phyloP scores from a whole-genome alignment of 2,113 vertebrate species.

The Phocoena phocoena region DNA sequence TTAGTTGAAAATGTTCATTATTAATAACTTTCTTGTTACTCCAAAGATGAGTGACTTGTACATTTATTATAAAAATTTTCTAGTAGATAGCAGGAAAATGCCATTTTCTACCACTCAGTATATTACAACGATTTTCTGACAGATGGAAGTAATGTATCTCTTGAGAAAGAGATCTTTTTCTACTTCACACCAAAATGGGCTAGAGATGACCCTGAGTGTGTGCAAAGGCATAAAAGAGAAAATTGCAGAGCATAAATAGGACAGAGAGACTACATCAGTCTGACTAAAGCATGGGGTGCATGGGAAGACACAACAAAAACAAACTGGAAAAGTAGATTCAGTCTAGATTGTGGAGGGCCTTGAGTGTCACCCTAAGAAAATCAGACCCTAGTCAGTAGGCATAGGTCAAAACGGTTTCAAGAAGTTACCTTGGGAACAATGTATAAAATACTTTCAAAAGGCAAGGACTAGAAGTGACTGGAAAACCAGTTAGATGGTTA shows the following conservation, averaged over 20 bases:
- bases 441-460: conserved; percentile 14
- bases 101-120: neutral
- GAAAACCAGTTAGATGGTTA: neutral
- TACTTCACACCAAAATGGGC: conserved; percentile 3
- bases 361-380: neutral
- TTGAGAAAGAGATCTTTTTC: conserved; percentile 10
- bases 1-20: conserved; percentile 3
- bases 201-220: neutral
- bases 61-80: conserved; percentile 23
- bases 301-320: neutral
- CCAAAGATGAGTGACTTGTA: neutral
- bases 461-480: neutral
- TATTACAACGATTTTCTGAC: neutral
- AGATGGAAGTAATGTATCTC: neutral
- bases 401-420: neutral
- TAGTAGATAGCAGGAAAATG: neutral
- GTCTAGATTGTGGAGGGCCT: neutral
- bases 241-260: neutral
- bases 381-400: neutral
- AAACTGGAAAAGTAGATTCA: neutral
- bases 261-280: neutral
- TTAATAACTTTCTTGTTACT: neutral
- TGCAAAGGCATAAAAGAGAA: neutral
- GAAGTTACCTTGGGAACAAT: conserved; percentile 5
- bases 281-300: neutral